A percentile compares a stretch with the other conserved stretches of the same genome.
These are phyloP conservation scores for Cecidostiba fungosa DNA, from an alignment of 2,888 invertebrate genomes.

Conservation along the genomic window DNA sequence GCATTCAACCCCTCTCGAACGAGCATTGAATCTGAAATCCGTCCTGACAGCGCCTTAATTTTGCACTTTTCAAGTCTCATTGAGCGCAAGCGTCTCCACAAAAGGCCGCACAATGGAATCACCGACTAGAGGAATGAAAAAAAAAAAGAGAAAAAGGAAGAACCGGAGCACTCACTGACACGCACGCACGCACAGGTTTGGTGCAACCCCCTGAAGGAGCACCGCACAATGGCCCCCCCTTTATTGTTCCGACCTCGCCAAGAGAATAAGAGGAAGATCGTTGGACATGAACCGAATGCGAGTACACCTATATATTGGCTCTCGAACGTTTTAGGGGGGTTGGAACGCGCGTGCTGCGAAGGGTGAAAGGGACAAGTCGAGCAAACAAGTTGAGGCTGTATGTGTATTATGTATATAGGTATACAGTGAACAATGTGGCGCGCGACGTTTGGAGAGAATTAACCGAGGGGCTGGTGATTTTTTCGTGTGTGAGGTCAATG, in stretches of 20 bases:
- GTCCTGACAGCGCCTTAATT: constrained; percentile 43
- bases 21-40: constrained; percentile 36
- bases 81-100: background rate
- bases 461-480: too few species aligned
- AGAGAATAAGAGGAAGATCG: background rate
- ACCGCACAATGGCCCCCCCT: background rate
- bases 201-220: background rate
- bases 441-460: too few species aligned
- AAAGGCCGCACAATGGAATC: background rate
- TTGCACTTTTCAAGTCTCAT: constrained; percentile 55
- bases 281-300: background rate
- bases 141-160: background rate
- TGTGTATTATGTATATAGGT: background rate
- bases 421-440: too few species aligned
- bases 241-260: constrained; percentile 7
- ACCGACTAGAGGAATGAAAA: background rate
- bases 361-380: background rate
- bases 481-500: too few species aligned
- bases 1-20: background rate
- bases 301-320: background rate
- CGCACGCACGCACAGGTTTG: constrained; percentile 21
- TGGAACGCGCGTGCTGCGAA: background rate
- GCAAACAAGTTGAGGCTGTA: background rate
- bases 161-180: background rate
- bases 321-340: background rate